A percentile compares a stretch with the other conserved stretches of the same genome.
phyloP scores from a whole-genome alignment of 2,888 invertebrate species.

The Smittia sp. region DNA sequence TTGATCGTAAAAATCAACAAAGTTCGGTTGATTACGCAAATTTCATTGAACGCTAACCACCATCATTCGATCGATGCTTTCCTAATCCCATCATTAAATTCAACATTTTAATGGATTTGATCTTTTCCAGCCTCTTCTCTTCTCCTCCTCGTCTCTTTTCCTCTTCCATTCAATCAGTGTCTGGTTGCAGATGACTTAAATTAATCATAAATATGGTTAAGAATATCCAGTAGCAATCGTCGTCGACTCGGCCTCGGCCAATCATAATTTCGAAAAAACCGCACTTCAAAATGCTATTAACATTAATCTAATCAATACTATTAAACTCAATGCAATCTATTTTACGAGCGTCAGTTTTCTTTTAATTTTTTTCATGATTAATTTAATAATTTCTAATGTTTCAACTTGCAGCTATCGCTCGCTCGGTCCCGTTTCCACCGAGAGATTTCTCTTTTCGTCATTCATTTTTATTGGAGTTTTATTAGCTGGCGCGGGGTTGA shows the following conservation, averaged over 20 bases:
- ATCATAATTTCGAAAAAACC: neutral
- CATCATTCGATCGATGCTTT: constrained; percentile 21
- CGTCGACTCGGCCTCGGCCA: neutral
- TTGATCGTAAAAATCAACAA: constrained; percentile 18
- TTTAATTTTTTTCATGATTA: constrained; percentile 34
- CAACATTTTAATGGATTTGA: constrained; percentile 30
- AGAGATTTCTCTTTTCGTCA: constrained; percentile 28
- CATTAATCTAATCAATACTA: constrained; percentile 30
- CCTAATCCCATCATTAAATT: constrained; percentile 37
- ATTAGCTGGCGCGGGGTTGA: constrained; percentile 24
- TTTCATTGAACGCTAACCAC: neutral
- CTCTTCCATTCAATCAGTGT: neutral
- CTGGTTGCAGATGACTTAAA: constrained; percentile 10
- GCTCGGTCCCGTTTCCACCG: neutral
- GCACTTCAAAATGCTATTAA: neutral
- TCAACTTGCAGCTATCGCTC: neutral
- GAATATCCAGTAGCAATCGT: constrained; percentile 11
- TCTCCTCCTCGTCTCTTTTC: neutral
- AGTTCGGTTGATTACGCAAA: constrained; percentile 25
- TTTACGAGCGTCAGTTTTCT: constrained; percentile 34
- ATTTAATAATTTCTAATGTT: constrained; percentile 20
- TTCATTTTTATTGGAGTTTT: constrained; percentile 33
- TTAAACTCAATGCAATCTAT: constrained; percentile 19
- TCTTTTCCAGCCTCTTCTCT: constrained; percentile 13
- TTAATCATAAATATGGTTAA: constrained; percentile 11